Conservation (phyloP, 2,113 vertebrate species). For the Pampusana beccarii region DNA sequence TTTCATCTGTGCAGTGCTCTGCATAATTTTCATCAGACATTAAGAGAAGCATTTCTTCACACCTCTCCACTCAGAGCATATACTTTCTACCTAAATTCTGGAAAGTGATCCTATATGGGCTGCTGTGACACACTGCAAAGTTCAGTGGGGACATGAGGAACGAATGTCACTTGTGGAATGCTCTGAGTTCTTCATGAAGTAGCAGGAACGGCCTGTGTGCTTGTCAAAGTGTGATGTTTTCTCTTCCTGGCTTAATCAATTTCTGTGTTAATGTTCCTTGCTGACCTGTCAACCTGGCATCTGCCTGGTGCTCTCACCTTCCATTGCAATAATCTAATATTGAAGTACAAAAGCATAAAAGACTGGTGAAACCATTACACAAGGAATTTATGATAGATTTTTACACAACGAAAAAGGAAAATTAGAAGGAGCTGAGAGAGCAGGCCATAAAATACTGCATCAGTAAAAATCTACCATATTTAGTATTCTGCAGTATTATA, state of each 20-base stretch:
- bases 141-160: neutral
- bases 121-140: neutral
- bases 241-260: neutral
- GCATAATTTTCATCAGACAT: slow-evolving; percentile 7
- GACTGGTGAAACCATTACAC: neutral
- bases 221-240: slow-evolving; percentile 6
- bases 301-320: neutral
- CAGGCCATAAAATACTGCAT: neutral
- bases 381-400: neutral
- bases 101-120: neutral
- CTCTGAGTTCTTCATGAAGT: neutral
- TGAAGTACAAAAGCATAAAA: neutral
- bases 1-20: neutral
- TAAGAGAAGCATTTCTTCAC: neutral
- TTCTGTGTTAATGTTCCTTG: neutral
- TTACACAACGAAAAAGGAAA: neutral
- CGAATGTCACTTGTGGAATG: neutral
- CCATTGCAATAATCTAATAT: neutral
- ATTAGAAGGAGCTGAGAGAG: neutral
- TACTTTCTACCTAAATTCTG: neutral
- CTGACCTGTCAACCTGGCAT: neutral
- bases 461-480: neutral
- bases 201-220: neutral
- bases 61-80: neutral
- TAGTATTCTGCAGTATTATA: neutral